phyloP scores from a whole-genome alignment of 2,113 vertebrate species.

The Rattus rattus region DNA sequence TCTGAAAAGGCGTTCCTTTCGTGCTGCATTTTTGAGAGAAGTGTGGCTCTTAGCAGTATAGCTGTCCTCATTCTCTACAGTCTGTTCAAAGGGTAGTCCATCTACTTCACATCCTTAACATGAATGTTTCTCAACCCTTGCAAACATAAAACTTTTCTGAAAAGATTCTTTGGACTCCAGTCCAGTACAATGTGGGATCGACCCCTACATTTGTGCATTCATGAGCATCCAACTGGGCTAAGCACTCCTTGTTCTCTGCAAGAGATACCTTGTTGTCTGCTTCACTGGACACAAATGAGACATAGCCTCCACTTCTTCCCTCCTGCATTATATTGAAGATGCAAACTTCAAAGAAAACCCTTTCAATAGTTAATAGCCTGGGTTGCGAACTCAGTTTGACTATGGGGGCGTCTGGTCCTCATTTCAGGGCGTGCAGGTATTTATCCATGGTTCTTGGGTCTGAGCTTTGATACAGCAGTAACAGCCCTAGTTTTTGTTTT shows the following conservation, averaged over 20 bases:
- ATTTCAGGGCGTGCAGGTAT: background rate
- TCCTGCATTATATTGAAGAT: background rate
- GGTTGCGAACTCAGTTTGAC: background rate
- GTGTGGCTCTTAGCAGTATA: background rate
- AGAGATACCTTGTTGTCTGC: background rate
- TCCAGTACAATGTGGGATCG: background rate
- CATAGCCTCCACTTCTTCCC: background rate
- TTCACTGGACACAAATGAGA: background rate
- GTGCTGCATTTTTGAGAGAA: background rate
- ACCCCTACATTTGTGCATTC: background rate
- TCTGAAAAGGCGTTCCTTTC: background rate
- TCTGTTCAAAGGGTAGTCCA: background rate
- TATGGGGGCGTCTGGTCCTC: background rate
- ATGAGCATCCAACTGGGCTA: background rate
- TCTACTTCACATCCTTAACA: slow-evolving; percentile 2
- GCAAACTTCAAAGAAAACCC: slow-evolving; percentile 14
- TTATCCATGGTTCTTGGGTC: background rate
- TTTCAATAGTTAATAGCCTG: background rate
- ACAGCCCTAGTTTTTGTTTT: background rate
- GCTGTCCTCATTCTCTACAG: background rate
- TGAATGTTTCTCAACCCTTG: background rate
- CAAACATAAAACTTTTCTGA: background rate
- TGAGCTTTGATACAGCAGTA: background rate
- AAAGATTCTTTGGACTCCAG: background rate
- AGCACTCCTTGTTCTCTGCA: background rate